Base-by-base conservation (phyloP, 2,113 vertebrate genomes). In the Vulpes lagopus region DNA sequence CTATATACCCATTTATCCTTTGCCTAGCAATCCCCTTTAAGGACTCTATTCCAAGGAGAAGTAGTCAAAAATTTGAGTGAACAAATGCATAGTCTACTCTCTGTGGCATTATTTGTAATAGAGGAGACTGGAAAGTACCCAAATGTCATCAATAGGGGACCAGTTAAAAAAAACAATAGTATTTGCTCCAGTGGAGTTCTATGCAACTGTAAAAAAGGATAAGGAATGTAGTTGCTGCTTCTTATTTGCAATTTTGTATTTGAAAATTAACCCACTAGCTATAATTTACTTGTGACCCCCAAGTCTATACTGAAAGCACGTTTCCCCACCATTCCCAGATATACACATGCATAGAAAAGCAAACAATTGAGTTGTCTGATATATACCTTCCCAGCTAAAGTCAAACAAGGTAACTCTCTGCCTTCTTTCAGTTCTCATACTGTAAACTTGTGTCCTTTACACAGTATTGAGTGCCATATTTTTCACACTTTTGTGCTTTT, bases 361-460 rank as follows among this genome's bases (percentile, higher is more conserved):
- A 71, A 86, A 57, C 27, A 11, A 4, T 8, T 49, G 69, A 59
- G 43, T n/a, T 23, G 14, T 81, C 76, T 35, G 17, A 79, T 7
- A 2, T 1, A 1, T 15, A 27, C 0, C 0, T 32, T 92, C 5
- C 14, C 25, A 15, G 62, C 3, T 20, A 59, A 60, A 25, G 17
- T 83, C 82, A 85, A 19, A 71, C 15, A 79, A 65, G 60, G 60
- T 15, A 67, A 59, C 6, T 16, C 16, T 83, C 27, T 53, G 62
- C 9, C 35, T 53, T 60, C 22, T 11, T 73, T 59, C 23, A 23
- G 62, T 23, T 86, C 62, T 22, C 27, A 10, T 27, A 12, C 25
- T 32, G 2, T 27, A 49, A 67, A 38, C 14, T 14, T 35, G 1
- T 69, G 49, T 30, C 57, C 30, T 95, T 73, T 60, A 25, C 20